A percentile compares a stretch with the other conserved stretches of the same genome.
Conservation (phyloP, 2,888 invertebrate species). For the Cephus sareptanus region DNA sequence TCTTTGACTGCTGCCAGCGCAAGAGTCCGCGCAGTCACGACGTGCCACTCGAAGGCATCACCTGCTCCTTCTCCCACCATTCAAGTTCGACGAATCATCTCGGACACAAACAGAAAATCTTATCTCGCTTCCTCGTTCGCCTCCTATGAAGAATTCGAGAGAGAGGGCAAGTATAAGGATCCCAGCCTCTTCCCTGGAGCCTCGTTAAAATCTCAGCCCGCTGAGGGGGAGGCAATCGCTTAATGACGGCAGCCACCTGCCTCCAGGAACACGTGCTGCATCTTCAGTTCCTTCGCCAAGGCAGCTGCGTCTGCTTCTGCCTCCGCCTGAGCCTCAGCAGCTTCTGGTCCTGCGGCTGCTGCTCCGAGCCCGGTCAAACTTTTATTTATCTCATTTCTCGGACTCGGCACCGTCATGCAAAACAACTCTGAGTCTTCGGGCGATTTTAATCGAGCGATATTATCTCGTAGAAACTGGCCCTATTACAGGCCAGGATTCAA, state of each 20-base stretch:
- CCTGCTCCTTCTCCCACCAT: conserved; percentile 44
- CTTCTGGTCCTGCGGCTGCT: conserved; percentile 16
- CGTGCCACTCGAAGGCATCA: conserved; percentile 34
- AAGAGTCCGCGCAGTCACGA: not conserved
- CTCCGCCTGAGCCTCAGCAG: conserved; percentile 36
- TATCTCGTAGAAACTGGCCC: too few relatives aligned
- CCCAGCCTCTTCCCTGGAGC: conserved; percentile 22
- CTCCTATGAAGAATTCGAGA: not conserved
- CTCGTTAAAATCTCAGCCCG: conserved; percentile 55
- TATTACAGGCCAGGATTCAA: too few relatives aligned
- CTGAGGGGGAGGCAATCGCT: conserved; percentile 57
- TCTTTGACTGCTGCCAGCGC: conserved; percentile 20
- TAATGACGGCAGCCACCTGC: conserved; percentile 63
- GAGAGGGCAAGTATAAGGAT: not conserved
- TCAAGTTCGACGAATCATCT: not conserved
- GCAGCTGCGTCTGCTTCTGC: conserved; percentile 23
- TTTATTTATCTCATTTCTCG: not conserved
- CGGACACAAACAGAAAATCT: not conserved
- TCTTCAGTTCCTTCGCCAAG: conserved; percentile 4
- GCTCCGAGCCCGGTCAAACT: not conserved
- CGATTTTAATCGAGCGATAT: too few relatives aligned
- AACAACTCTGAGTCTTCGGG: too few relatives aligned
- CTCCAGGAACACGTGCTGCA: conserved; percentile 56
- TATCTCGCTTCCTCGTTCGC: conserved; percentile 13
- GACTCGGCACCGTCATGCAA: too few relatives aligned